Evolutionary conservation across 2,888 invertebrate species (phyloP).

Genomic region (Macroteleia sp.): DNA sequence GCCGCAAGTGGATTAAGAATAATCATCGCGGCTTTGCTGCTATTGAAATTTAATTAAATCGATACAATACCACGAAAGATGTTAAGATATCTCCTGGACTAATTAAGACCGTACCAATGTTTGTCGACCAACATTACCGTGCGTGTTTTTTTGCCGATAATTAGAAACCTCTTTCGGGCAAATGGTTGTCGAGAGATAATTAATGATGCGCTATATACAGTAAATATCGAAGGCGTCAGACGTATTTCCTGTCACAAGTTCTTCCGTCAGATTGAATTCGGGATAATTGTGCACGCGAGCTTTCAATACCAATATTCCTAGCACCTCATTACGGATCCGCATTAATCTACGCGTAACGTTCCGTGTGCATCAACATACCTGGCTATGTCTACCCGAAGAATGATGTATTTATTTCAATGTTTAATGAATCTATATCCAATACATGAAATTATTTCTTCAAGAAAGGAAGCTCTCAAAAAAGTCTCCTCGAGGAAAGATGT

Average conservation of each 20-base stretch:
- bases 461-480: slow-evolving; percentile 18
- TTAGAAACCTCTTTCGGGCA: slow-evolving; percentile 66
- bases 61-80: slow-evolving; percentile 11
- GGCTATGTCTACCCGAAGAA: slow-evolving; percentile 23
- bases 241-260: slow-evolving; percentile 75
- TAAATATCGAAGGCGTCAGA: slow-evolving; percentile 80
- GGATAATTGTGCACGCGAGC: slow-evolving; percentile 73
- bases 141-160: slow-evolving; percentile 64
- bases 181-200: slow-evolving; percentile 76
- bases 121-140: no score
- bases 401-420: slow-evolving; percentile 49
- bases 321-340: slow-evolving; percentile 64
- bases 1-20: slow-evolving; percentile 51
- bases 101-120: slow-evolving; percentile 25
- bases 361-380: slow-evolving; percentile 13
- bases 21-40: slow-evolving; percentile 45
- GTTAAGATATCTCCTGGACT: background rate
- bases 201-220: slow-evolving; percentile 76
- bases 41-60: slow-evolving; percentile 22
- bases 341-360: slow-evolving; percentile 49
- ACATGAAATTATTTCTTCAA: slow-evolving; percentile 28
- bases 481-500: slow-evolving; percentile 17
- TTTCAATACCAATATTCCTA: slow-evolving; percentile 76
- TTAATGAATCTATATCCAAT: slow-evolving; percentile 55
- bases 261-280: slow-evolving; percentile 78